A percentile compares a stretch with the other conserved stretches of the same genome.
Evolutionary conservation across 1,140 invertebrate species (phyloP).

Genomic region (Ectropis grisescens): DNA sequence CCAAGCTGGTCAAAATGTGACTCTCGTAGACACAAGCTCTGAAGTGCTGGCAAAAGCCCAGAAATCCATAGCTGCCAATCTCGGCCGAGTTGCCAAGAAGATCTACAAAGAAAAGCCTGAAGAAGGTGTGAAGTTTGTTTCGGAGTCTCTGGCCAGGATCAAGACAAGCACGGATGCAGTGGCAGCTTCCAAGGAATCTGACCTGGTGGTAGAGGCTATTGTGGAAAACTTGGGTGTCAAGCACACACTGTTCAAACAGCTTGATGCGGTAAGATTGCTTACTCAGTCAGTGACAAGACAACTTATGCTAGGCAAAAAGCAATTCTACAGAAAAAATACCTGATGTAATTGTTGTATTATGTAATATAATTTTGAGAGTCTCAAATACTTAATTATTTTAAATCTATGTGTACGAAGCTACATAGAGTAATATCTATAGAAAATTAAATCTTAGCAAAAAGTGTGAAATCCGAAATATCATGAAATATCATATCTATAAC

Average conservation of each 20-base stretch:
- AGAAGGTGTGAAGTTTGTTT: conserved; percentile 78
- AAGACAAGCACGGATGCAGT: conserved; percentile 73
- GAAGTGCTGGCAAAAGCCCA: conserved; percentile 79
- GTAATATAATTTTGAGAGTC: too few relatives aligned
- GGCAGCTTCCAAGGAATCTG: conserved; percentile 74
- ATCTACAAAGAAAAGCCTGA: conserved; percentile 77
- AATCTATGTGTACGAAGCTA: too few relatives aligned
- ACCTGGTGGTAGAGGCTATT: conserved; percentile 90
- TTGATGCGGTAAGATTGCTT: conserved; percentile 69
- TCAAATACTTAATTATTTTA: too few relatives aligned
- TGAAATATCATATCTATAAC: too few relatives aligned
- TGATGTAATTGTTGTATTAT: too few relatives aligned
- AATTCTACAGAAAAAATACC: too few relatives aligned
- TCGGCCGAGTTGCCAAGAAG: conserved; percentile 85
- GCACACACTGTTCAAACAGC: conserved; percentile 80
- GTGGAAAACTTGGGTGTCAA: conserved; percentile 88
- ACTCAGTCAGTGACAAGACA: too few relatives aligned
- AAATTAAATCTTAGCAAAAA: too few relatives aligned
- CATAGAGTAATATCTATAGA: too few relatives aligned
- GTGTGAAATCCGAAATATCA: too few relatives aligned
- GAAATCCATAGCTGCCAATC: conserved; percentile 76
- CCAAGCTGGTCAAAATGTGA: conserved; percentile 80
- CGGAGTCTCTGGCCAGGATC: conserved; percentile 73
- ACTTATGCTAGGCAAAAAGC: too few relatives aligned
- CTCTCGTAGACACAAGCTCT: conserved; percentile 81